Base-by-base conservation (phyloP, 2,797 vertebrate genomes). In the Rhabdomys pumilio region DNA sequence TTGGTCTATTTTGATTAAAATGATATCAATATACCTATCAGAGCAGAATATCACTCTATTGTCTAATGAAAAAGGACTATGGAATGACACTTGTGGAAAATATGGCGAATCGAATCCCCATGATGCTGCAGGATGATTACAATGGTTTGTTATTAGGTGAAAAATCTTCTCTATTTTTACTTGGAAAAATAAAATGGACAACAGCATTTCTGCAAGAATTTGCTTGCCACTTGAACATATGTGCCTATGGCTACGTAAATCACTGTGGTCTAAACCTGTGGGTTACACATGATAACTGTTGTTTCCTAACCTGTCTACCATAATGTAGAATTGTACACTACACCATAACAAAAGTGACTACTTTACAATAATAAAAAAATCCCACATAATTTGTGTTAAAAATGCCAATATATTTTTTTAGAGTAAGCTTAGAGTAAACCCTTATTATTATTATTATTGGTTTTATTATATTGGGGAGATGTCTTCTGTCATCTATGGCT, bases 161-260 rank as follows among this genome's bases (percentile, higher is more conserved):
- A 85, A 90, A 91, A 44, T 91, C 41, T 83, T 83, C 91, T 89
- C 57, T 92, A 80, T 31, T 77, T 59, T 93, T 9, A 50, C 84
- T 34, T 81, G 34, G 2, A 38, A 86, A 53, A 77, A 44, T 63
- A 82, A 89, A 96, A 41, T 1, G 19, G 59, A 8, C 0, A 80
- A 11, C 17, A 47, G 20, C 44, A 11, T 41, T 57, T 19, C 57
- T 87, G 47, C 50, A n/a, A 22, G 77, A 91, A 0, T 6, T 79
- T 90, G 38, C 0, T 93, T 89, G 4, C 59, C 95, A 20, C n/a
- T 67, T 84, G 41, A 87, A 96, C 10, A 2, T 12, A 57, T 20
- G 26, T 44, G 57, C 44, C 59, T 69, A 38, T 87, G 59, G 47
- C 92, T 72, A 47, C 79, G 44, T 19, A 44, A 90, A 31, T 80